Percentiles rank a stretch among this genome's conserved stretches.
phyloP scores from a whole-genome alignment of 2,797 vertebrate species.

The Falco naumanni region DNA sequence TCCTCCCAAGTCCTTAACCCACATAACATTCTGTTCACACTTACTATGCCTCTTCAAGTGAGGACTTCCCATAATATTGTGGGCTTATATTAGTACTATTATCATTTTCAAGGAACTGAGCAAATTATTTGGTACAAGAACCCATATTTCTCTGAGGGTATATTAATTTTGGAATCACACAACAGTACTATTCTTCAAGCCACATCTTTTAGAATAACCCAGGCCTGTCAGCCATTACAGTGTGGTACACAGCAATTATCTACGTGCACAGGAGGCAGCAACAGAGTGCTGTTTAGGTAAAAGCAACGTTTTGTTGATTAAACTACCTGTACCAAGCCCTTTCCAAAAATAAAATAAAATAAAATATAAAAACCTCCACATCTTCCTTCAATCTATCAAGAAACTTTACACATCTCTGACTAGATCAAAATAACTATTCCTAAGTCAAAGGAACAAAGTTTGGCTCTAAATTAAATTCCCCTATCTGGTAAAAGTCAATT shows the following conservation, averaged over 20 bases:
- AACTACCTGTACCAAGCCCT: not conserved
- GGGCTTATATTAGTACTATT: not conserved
- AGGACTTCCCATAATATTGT: not conserved
- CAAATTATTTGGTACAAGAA: not conserved
- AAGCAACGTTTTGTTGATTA: not conserved
- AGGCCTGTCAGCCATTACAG: not conserved
- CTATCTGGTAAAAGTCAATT: not conserved
- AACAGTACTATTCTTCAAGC: not conserved
- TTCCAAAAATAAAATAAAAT: not conserved
- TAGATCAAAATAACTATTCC: not conserved
- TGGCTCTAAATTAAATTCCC: not conserved
- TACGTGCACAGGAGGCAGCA: not conserved
- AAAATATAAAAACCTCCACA: no score
- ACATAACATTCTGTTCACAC: not conserved
- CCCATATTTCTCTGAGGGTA: not conserved
- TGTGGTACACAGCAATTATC: not conserved
- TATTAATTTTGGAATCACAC: not conserved
- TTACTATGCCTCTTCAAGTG: not conserved
- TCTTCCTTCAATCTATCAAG: not conserved
- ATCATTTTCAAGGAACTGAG: not conserved
- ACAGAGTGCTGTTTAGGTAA: not conserved
- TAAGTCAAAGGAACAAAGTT: not conserved
- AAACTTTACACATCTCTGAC: not conserved
- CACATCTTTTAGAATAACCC: not conserved
- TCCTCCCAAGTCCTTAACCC: not conserved